These are phyloP conservation scores for Ennomos fuscantarius DNA, from an alignment of 2,888 invertebrate species.

Conservation along the genomic window DNA sequence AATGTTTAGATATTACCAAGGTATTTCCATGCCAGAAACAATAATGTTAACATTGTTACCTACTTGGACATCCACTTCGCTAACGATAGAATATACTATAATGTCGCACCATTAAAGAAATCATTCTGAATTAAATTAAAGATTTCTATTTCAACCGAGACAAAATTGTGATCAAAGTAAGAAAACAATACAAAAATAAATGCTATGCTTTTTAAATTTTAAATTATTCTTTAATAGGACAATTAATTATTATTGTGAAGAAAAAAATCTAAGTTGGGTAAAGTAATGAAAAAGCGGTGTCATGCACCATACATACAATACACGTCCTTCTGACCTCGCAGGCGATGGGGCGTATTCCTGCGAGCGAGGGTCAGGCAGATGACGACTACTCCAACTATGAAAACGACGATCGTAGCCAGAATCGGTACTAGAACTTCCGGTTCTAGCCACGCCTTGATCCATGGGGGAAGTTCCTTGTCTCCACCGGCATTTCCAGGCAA, in stretches of 20 bases:
- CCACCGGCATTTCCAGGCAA: constrained; percentile 85
- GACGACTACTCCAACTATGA: constrained; percentile 95
- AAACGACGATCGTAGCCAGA: constrained; percentile 94
- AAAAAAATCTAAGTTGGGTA: constrained; percentile 23
- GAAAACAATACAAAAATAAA: no score
- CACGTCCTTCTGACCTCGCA: constrained; percentile 91
- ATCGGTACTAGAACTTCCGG: constrained; percentile 96
- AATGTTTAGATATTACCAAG: constrained; percentile 21
- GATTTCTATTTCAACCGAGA: no score
- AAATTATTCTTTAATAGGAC: no score
- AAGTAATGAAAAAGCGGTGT: constrained; percentile 67
- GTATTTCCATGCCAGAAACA: constrained; percentile 23
- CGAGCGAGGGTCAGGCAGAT: constrained; percentile 95
- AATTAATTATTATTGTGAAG: no score
- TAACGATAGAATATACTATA: no score
- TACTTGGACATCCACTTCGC: no score
- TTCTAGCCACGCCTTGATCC: constrained; percentile 95
- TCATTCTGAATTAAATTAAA: no score
- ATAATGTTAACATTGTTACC: constrained; percentile 6
- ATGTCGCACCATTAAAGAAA: no score
- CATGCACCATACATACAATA: constrained; percentile 89
- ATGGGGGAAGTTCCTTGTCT: constrained; percentile 85
- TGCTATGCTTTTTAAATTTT: no score
- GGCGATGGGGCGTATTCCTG: constrained; percentile 91
- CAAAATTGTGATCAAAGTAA: no score